These are phyloP conservation scores for Sinocyclocheilus maitianheensis DNA, from an alignment of 2,113 vertebrate species.

Conservation along the genomic window DNA sequence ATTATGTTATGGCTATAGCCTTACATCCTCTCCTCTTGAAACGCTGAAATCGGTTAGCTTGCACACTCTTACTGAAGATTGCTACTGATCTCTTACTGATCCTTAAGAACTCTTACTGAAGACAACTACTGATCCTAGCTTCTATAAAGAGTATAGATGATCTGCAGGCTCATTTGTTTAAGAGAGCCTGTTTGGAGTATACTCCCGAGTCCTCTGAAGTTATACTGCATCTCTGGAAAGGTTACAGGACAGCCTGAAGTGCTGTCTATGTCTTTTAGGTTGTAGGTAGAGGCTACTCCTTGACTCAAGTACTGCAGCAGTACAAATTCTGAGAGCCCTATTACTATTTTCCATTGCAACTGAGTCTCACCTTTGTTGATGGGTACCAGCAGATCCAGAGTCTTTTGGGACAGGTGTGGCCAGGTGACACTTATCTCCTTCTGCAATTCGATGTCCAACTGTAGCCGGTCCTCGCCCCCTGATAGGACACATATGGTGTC, in stretches of 20 bases:
- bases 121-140: background rate
- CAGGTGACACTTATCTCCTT: slow-evolving; percentile 97
- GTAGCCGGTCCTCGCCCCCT: slow-evolving; percentile 95
- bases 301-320: background rate
- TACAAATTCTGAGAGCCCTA: background rate
- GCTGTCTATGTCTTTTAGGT: background rate
- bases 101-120: background rate
- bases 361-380: slow-evolving; percentile 91
- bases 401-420: slow-evolving; percentile 97
- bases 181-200: background rate
- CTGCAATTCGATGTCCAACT: slow-evolving; percentile 89
- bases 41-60: background rate
- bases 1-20: background rate
- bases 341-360: background rate
- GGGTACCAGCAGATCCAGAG: slow-evolving; percentile 91
- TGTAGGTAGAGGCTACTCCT: background rate
- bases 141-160: background rate
- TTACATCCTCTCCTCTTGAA: background rate
- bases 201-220: background rate
- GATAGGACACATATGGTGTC: slow-evolving; percentile 15
- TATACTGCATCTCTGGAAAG: background rate
- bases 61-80: background rate
- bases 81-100: background rate
- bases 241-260: background rate
- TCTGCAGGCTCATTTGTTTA: background rate